Base-by-base conservation (phyloP, 2,888 invertebrate genomes). In the Odontomyia ornata region DNA sequence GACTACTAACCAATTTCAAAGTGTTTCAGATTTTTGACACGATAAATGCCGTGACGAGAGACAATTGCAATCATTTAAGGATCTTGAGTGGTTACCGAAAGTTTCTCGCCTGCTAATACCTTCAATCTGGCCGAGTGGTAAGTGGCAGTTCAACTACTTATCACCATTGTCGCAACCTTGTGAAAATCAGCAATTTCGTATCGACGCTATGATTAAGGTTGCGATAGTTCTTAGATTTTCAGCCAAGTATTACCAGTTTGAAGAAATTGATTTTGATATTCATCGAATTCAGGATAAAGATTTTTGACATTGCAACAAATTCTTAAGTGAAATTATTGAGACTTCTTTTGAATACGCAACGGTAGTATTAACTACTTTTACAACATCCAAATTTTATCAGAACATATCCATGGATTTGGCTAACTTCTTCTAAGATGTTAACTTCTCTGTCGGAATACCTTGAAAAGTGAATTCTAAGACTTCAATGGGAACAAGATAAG, bases 21-120 rank as follows among this genome's bases (percentile, higher is more conserved):
- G 73, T 73, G 57, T 60, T 43, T 73, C 73, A 73, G 60, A 73
- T 73, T 73, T 73, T 57, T 73, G 73, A 73, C 73, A 73, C 52
- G 73, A 73, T 73, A 73, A 73, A 30, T 7, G 7, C 73, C 18
- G 5, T 73, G 60, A 73, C 57, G 60, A 60, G 73, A 36, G 57
- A 73, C 73, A 73, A 73, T 73, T 73, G 73, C 73, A 60, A 73
- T 73, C 73, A 73, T 21, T 73, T 73, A 73, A 57, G 57, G 60
- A 73, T 73, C 73, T 73, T 18, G 71, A 52, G 56, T 46, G 56
- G 71, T 27, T 72, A 72, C 56, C 28, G 56, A 36, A 36, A 36
- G 36, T 36, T 36, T 36, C 36, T 36, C 36, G 36, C 5, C 4
- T 60, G 57, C 73, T 57, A 73, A 52, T 73, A 36, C 73, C 60